phyloP scores from a whole-genome alignment of 2,113 vertebrate species.

The Mormoops blainvillei region DNA sequence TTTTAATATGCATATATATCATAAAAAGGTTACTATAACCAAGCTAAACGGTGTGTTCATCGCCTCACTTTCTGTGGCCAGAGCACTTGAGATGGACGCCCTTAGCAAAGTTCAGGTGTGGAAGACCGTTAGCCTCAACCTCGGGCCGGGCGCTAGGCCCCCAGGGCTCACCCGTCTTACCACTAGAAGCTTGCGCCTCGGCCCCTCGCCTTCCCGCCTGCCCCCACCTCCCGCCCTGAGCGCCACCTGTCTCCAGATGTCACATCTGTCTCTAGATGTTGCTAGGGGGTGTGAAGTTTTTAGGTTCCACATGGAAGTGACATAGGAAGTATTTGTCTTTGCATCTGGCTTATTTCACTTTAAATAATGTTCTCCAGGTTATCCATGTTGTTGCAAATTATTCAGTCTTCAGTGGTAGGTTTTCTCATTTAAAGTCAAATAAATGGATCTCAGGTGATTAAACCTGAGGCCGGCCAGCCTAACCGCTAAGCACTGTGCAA shows the following conservation, averaged over 20 bases:
- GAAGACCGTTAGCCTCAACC: neutral
- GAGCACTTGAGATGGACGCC: neutral
- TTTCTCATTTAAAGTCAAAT: neutral
- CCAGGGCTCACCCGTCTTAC: neutral
- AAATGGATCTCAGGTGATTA: neutral
- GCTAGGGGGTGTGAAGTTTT: neutral
- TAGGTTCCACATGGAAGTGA: neutral
- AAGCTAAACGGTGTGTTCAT: neutral
- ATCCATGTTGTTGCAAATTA: neutral
- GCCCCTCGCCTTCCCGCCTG: no score
- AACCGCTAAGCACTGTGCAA: neutral
- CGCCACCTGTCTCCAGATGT: neutral
- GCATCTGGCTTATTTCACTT: neutral
- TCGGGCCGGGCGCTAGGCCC: neutral
- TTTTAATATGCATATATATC: no score
- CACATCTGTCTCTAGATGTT: no score
- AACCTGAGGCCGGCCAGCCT: neutral
- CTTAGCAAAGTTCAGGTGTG: neutral
- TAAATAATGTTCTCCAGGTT: neutral
- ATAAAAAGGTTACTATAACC: neutral
- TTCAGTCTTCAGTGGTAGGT: neutral
- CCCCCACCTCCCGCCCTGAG: rapidly evolving
- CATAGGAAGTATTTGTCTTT: neutral
- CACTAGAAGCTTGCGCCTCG: neutral
- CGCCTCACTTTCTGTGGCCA: neutral